These are phyloP conservation scores for Myotis pilosus DNA, from an alignment of 2,797 vertebrate genomes.

Conservation along the genomic window DNA sequence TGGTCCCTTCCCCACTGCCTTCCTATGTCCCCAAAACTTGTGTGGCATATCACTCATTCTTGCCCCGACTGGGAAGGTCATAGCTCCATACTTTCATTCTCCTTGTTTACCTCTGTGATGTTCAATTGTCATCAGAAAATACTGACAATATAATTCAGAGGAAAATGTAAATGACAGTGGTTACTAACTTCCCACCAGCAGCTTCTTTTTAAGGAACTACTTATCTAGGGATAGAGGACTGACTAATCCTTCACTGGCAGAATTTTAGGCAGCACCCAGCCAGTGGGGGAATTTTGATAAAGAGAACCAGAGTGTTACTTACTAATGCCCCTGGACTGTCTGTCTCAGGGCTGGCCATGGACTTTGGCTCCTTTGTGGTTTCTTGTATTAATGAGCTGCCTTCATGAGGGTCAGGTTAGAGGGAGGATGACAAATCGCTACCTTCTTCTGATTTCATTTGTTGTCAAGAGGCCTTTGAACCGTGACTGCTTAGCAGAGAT, in stretches of 20 bases:
- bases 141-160: neutral
- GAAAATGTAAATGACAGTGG: neutral
- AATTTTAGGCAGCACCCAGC: neutral
- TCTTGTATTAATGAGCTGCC: conserved; percentile 53
- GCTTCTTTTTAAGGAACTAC: neutral
- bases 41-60: neutral
- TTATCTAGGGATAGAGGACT: neutral
- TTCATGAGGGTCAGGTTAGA: conserved; percentile 11
- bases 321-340: neutral
- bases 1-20: accelerated
- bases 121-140: neutral
- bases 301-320: neutral
- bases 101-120: neutral
- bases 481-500: conserved; percentile 63
- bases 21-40: neutral
- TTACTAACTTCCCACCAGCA: neutral
- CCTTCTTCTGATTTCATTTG: conserved; percentile 65
- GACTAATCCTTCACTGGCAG: neutral
- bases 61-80: neutral
- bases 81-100: neutral
- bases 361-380: conserved; percentile 8
- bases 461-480: conserved; percentile 64
- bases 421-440: conserved; percentile 61
- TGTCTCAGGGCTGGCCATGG: neutral
- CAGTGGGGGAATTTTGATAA: neutral